Percentiles rank a stretch among this genome's conserved stretches.
Conservation (phyloP, 2,797 vertebrate genomes). For the Sarcoramphus papa region DNA sequence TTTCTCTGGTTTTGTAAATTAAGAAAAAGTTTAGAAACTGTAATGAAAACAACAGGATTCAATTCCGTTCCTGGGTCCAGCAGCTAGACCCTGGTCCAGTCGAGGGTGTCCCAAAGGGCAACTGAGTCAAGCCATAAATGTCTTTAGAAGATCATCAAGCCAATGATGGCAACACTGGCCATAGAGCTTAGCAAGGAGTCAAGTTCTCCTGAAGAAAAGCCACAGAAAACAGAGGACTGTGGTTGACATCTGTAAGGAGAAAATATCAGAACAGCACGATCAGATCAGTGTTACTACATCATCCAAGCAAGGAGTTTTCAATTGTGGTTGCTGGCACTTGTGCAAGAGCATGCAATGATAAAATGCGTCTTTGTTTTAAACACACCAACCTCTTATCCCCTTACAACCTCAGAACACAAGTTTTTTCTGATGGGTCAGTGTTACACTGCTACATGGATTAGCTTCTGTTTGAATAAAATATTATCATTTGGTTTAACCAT, state of each 20-base stretch:
- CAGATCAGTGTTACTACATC: background rate
- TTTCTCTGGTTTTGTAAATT: background rate
- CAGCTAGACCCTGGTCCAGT: background rate
- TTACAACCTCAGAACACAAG: background rate
- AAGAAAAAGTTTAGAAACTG: background rate
- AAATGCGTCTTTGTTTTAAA: constrained; percentile 8
- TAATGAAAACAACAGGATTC: background rate
- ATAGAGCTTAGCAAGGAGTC: background rate
- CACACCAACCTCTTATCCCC: background rate
- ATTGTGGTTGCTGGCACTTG: background rate
- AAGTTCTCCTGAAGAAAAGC: background rate
- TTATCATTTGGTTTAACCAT: background rate
- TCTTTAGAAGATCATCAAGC: background rate
- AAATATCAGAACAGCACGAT: background rate
- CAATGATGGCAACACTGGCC: background rate
- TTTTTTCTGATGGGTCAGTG: background rate
- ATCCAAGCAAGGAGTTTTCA: background rate
- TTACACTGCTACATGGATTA: background rate
- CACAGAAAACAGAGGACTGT: background rate
- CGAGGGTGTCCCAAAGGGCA: background rate
- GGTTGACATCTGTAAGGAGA: background rate
- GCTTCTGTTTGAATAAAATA: background rate
- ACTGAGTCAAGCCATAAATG: background rate
- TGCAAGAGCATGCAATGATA: background rate
- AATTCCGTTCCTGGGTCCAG: background rate